A percentile compares a stretch with the other conserved stretches of the same genome.
These are phyloP conservation scores for Nemoura dubitans DNA, from an alignment of 2,888 invertebrate species.

Conservation along the genomic window DNA sequence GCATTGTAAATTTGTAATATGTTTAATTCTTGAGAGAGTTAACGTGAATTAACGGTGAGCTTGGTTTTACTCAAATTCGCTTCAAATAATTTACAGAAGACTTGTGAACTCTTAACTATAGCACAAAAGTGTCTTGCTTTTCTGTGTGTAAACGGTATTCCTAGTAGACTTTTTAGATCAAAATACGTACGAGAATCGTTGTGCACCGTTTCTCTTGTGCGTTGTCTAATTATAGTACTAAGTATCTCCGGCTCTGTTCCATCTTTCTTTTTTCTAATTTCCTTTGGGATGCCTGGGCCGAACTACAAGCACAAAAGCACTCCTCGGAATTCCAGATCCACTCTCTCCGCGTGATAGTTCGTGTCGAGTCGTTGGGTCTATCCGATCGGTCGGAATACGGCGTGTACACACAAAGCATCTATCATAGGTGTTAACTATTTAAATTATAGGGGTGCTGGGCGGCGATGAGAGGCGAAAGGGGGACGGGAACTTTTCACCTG, in stretches of 20 bases:
- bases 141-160: no score
- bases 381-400: neutral
- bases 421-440: conserved; percentile 32
- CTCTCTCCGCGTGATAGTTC: neutral
- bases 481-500: neutral
- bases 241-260: neutral
- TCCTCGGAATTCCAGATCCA: neutral
- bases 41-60: no score
- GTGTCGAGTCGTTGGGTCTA: no score
- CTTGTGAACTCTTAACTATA: no score
- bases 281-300: neutral
- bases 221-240: neutral
- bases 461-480: neutral
- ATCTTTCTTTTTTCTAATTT: neutral
- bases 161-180: no score
- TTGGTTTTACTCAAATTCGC: no score
- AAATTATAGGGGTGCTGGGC: conserved; percentile 24
- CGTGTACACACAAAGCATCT: conserved; percentile 14
- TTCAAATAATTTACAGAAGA: no score
- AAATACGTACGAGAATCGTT: no score
- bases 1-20: no score
- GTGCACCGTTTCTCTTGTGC: neutral
- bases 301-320: neutral
- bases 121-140: no score
- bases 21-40: no score